Evolutionary conservation across 2,113 vertebrate species (phyloP), one percentile per base, ranked within the genome.

Genomic region (Mormyrus iriodes): DNA sequence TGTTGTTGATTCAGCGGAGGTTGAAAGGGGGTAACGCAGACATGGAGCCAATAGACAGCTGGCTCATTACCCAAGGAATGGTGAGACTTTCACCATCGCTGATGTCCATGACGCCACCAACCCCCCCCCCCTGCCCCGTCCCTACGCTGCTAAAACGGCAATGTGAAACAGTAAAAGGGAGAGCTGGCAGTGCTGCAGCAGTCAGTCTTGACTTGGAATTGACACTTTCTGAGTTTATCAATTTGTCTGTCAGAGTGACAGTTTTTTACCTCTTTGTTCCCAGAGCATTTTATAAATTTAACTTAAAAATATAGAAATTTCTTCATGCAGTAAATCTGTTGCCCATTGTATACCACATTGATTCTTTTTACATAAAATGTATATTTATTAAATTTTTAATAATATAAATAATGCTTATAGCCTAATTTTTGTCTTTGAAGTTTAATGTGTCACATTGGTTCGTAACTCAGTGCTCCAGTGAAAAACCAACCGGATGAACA

Each of bases 21-120:
- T 95, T 96, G 94, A 97, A 96, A 96, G 95, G 96, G 97, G 97
- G 96, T 96, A 97, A 96, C 94, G 95, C 96, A 96, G 97, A 97
- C 96, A 95, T 98, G 97, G 97, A 98, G 96, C 98, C 98, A 94
- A 99, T 99, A 99, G 98, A 99, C 98, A 97, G 97, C 97, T 99
- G 98, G 98, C 98, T 99, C 94, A 98, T 99, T 95, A 97, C 97
- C 95, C 98, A 99, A 99, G 98, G 98, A 99, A 99, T 99, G 98
- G 98, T 99, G 98, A 99, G 97, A 96, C 96, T 94, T 96, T 96
- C 95, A 95, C 95, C 95, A 95, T 92, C 92, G 85, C 90, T 91
- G 0, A 87, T 91, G 55, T 89, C 76, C 91, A 93, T 95, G 1
- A 94, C 93, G 94, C 93, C 93, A n/a, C n/a, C n/a, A n/a, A n/a